A percentile compares a stretch with the other conserved stretches of the same genome.
phyloP scores from a whole-genome alignment of 2,113 vertebrate genomes.

The Chaetura pelagica region DNA sequence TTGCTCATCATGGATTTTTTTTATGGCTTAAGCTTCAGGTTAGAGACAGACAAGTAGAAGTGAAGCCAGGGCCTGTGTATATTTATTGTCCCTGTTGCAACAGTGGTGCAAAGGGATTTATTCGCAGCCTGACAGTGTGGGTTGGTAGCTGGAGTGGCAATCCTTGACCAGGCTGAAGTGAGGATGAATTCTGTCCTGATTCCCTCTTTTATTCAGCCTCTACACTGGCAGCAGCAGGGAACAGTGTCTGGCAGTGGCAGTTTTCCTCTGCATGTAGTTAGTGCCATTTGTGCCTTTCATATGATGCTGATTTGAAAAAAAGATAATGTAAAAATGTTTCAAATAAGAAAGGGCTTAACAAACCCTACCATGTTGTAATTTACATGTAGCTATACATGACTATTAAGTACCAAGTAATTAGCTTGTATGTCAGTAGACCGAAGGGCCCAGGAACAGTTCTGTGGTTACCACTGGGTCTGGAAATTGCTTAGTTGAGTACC shows the following conservation, averaged over 20 bases:
- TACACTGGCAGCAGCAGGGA: not conserved
- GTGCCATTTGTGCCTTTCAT: not conserved
- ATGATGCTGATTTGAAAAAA: not conserved
- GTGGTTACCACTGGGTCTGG: not conserved
- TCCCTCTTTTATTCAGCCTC: not conserved
- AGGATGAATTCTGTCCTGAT: not conserved
- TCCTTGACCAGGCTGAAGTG: accelerated
- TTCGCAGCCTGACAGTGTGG: not conserved
- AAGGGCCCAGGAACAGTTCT: not conserved
- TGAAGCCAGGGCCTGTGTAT: not conserved
- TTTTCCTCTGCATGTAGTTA: not conserved
- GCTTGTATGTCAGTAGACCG: not conserved
- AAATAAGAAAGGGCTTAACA: not conserved
- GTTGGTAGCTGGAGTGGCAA: not conserved
- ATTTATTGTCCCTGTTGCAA: not conserved
- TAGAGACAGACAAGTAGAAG: not conserved
- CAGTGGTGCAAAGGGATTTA: not conserved
- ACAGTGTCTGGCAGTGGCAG: not conserved
- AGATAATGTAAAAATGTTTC: not conserved
- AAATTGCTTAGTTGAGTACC: not conserved
- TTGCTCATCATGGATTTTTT: not conserved
- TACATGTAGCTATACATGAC: not conserved
- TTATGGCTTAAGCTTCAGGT: not conserved
- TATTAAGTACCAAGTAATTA: not conserved
- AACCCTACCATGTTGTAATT: not conserved